Base-by-base conservation (phyloP, 2,888 invertebrate species). In the Copidosoma aretas region DNA sequence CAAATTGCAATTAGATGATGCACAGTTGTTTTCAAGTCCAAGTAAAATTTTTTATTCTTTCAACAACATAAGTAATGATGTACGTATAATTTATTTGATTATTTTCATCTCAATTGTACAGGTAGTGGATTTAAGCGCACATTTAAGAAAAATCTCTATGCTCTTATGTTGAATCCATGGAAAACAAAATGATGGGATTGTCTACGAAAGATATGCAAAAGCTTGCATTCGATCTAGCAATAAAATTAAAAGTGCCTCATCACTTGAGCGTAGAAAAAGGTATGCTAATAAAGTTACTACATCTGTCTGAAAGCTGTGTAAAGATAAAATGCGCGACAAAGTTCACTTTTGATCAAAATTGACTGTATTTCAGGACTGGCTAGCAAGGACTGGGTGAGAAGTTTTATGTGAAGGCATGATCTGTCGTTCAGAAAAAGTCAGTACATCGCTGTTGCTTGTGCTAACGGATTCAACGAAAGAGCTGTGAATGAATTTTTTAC, bases 61-160 rank as follows among this genome's bases (percentile, higher is more conserved):
- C 32, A 32, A 32, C 32, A 32, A 32, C 32, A 32, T 32, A 54
- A 32, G 32, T 21, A 60, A 43, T 56, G 17, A 58, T 51, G 59
- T 32, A 12, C 10, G 19, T 32, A 32, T 32, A 32, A 32, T 32
- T 32, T 32, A 32, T 32, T 32, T 32, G 4, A 8, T 32, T 32
- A 32, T 32, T 32, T 32, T 32, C 8, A 8, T 32, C 32, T 32
- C 8, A 32, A 5, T 32, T 32, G 3, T 8, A 8, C 32, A 32
- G 32, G 8, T n/a, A n/a, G n/a, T n/a, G n/a, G n/a, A n/a, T n/a
- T n/a, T n/a, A 8, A 32, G 8, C 32, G 32, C 8, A 3, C 8
- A 32, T 32, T 32, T 32, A 32, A 32, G 32, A 32, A 32, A 8
- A 3, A 32, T 3, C 32, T 32, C 32, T 32, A 8, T 32, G 32